These are phyloP conservation scores for Chlamydotis undulata DNA, from an alignment of 2,113 vertebrate genomes.

Conservation along the genomic window DNA sequence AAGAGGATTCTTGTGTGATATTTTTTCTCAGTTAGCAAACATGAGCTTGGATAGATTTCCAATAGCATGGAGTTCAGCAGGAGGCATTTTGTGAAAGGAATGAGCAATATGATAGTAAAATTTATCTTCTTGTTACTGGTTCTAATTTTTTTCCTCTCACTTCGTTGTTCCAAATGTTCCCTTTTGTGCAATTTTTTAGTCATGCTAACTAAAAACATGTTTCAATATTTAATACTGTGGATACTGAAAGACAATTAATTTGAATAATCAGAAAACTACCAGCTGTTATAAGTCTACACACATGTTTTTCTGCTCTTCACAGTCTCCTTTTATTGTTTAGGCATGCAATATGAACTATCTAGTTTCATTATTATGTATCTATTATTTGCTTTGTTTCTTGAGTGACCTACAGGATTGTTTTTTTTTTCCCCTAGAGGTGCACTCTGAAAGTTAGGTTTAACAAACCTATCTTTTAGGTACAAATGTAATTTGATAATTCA, in stretches of 20 bases:
- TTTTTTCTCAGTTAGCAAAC: background rate
- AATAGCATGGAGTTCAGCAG: background rate
- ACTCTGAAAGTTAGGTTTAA: background rate
- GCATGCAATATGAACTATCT: background rate
- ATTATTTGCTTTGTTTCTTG: background rate
- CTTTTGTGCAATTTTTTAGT: background rate
- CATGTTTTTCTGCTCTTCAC: background rate
- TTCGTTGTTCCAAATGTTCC: background rate
- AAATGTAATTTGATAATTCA: background rate
- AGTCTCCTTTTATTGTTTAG: background rate
- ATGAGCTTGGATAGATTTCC: background rate
- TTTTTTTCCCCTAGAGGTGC: background rate
- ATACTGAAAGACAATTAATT: background rate
- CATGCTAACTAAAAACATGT: background rate
- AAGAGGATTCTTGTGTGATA: background rate
- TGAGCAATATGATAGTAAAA: background rate
- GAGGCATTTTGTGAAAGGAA: background rate
- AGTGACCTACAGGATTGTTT: fast-evolving
- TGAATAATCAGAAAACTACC: background rate
- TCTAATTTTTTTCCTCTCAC: background rate
- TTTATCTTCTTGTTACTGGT: background rate
- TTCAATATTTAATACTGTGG: background rate
- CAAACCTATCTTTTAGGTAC: background rate
- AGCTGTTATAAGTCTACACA: background rate
- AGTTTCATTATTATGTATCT: background rate